Conservation (phyloP, 2,888 invertebrate species). For the Argynnis bischoffii region DNA sequence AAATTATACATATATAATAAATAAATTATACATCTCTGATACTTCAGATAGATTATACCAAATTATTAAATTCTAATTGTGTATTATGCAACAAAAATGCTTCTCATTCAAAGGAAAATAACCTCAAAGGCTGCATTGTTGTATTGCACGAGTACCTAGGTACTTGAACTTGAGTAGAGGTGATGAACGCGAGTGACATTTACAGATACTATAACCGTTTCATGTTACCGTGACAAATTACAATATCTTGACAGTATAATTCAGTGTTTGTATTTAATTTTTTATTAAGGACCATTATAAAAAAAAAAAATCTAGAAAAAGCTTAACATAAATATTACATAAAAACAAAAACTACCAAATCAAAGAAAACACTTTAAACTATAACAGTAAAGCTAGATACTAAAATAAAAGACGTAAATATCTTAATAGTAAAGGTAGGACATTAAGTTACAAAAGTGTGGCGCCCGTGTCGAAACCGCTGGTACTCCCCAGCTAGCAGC, state of each 20-base stretch:
- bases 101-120: no score
- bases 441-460: slow-evolving; percentile 61
- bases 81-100: no score
- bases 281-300: no score
- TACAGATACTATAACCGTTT: slow-evolving; percentile 15
- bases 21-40: no score
- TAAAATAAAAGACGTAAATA: background rate
- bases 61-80: no score
- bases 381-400: background rate
- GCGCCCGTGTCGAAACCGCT: slow-evolving; percentile 73
- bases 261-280: no score
- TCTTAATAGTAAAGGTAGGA: background rate
- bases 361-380: background rate
- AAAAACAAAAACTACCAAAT: background rate
- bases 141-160: slow-evolving; percentile 43
- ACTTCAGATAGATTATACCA: no score
- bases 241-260: background rate
- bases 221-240: background rate
- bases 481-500: slow-evolving; percentile 70
- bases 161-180: slow-evolving; percentile 72
- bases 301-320: no score
- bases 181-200: slow-evolving; percentile 49
- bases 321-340: background rate
- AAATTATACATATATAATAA: no score
- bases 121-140: background rate